Evolutionary conservation across 2,888 invertebrate genomes (phyloP), one percentile per base, ranked within the genome.

Genomic region (Cheilosia vernalis): DNA sequence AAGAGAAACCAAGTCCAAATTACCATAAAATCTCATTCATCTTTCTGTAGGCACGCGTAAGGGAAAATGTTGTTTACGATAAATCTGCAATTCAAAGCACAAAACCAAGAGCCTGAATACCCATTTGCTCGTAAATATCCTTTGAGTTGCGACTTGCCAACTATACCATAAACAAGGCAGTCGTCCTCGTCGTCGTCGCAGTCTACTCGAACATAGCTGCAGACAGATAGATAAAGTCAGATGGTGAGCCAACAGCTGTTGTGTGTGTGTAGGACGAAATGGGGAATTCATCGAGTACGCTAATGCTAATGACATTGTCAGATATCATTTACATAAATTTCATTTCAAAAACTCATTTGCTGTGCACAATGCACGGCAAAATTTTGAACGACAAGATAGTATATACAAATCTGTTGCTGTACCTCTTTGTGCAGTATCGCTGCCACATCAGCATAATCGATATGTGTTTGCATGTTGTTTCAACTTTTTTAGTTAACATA

Each of bases 11-110:
- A 13, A 63, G 44, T 21, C 30, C 37, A 27, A 49, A 74, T 74
- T 74, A 74, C 27, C 64, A 56, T 74, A 49, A 56, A 56, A 56
- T 56, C 49, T 55, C 73, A 55, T 55, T 44, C 63, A 33, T 64
- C 10, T 64, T 47, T 53, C 33, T 37, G 17, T 47, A 64, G 73
- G 56, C 51, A 37, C 15, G 40, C 51, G 60, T 44, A 42, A 58
- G 55, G 58, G 21, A 27, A 56, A 66, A 56, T 49, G 6, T 66
- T 76, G 66, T 66, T 66, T 58, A 66, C 58, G 51, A 49, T 49
- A 51, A 76, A 76, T 76, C 66, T 76, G 24, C 76, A 76, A 76
- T 76, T 76, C 76, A 76, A 76, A 76, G 76, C 47, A 47, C 49
- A 37, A 58, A 66, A 40, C 66, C 66, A 76, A 66, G 47, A 76